phyloP scores from a whole-genome alignment of 2,797 vertebrate species.

The Gymnoscopelus microlampas region DNA sequence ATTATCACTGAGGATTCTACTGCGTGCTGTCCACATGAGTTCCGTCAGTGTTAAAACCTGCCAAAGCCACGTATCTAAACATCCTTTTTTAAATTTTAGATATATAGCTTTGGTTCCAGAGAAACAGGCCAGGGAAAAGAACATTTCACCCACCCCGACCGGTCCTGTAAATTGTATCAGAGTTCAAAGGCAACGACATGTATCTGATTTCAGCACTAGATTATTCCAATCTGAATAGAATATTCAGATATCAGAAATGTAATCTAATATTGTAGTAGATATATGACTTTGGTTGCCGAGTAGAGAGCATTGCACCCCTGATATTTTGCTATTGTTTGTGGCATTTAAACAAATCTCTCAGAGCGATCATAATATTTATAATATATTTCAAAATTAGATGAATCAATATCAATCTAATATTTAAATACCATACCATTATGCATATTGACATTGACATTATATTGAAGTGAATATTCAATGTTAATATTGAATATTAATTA shows the following conservation, averaged over 20 bases:
- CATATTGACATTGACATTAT: no score
- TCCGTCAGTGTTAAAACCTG: neutral
- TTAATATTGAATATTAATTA: neutral
- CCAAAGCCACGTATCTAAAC: conserved; percentile 40
- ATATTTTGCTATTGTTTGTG: no score
- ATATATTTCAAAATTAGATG: conserved; percentile 14
- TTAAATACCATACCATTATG: neutral
- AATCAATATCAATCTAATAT: conserved; percentile 11
- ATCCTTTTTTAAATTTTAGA: conserved; percentile 6
- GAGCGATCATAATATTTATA: no score
- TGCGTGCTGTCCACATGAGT: conserved; percentile 12
- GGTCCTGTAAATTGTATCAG: conserved; percentile 1
- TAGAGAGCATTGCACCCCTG: no score
- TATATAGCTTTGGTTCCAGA: conserved; percentile 37
- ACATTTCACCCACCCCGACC: neutral
- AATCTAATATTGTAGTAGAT: no score
- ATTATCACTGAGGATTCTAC: no score
- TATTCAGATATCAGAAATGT: no score
- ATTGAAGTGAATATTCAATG: no score
- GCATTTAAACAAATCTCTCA: no score
- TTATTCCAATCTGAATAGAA: no score
- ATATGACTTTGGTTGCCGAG: no score
- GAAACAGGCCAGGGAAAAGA: conserved; percentile 10
- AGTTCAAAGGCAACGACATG: conserved; percentile 30
- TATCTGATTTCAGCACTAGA: conserved; percentile 8